Evolutionary conservation across 92 coral and sea anemone genomes (phyloP), one percentile per base, ranked within the genome.

Genomic region (Epizoanthus illoricatus): DNA sequence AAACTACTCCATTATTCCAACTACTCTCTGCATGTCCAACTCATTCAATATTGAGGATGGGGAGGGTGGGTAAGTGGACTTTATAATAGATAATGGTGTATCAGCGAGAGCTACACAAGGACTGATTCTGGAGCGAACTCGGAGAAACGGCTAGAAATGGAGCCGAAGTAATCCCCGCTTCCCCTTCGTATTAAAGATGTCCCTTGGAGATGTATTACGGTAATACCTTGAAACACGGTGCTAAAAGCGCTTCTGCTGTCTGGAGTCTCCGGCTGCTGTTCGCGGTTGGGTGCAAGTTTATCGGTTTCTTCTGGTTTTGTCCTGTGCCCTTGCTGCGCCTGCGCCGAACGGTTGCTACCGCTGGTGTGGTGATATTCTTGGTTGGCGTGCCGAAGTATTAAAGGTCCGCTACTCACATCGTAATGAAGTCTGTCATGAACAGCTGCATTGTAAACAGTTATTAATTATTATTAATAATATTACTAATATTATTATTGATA

Each of bases 241-340:
- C 92, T 87, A 66, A 93, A 93, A 68, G 97, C 97, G 63, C 97
- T 93, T 43, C 94, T 86, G 59, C 85, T 64, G 40, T 84, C 91
- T n/a, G 84, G 69, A 3, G 70, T 19, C 9, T 71, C 87, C 2
- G 71, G 5, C 4, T 64, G 71, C 61, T 78, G 71, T 21, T 78
- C 82, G 36, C 82, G 69, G 47, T 28, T n/a, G 28, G 13, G 28
- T 5, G 59, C 23, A 18, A 42, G 7, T 42, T 76, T 76, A 0
- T 76, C 39, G 15, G 10, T 19, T 3, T 78, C 82, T 20, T 78
- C 82, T 11, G 64, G 70, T 24, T 78, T 78, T 43, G 66, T 18
- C 18, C 70, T 78, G 57, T 62, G 72, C 15, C 71, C 71, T 63
- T 78, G 71, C 15, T 78, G 82, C 81, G 81, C 81, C 69, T 60